phyloP scores from a whole-genome alignment of 2,888 invertebrate genomes.

The Callosobruchus maculatus region DNA sequence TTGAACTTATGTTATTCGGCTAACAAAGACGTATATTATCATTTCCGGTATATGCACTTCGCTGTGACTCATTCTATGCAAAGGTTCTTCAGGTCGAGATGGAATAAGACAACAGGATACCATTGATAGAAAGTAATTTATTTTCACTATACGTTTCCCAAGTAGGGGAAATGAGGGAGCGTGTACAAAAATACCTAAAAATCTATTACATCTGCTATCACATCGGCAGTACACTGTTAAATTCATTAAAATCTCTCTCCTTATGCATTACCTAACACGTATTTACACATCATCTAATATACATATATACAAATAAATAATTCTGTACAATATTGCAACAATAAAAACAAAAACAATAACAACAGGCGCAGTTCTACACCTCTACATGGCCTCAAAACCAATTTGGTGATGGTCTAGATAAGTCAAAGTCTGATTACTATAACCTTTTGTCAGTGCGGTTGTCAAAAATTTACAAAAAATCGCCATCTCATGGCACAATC shows the following conservation, averaged over 20 bases:
- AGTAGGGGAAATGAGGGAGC: background rate
- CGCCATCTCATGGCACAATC: too few species aligned
- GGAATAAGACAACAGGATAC: background rate
- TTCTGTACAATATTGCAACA: conserved; percentile 21
- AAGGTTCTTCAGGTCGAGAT: too few species aligned
- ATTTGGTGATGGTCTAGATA: too few species aligned
- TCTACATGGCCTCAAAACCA: conserved; percentile 25
- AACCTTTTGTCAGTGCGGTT: conserved; percentile 1
- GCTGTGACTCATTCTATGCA: too few species aligned
- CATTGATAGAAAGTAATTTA: background rate
- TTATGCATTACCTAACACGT: background rate
- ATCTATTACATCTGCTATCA: conserved; percentile 44
- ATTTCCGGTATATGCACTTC: too few species aligned
- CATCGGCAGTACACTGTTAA: conserved; percentile 42
- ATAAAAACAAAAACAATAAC: conserved; percentile 15
- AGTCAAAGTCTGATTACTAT: too few species aligned
- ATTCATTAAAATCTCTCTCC: conserved; percentile 5
- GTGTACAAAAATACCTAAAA: conserved; percentile 48
- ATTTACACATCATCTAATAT: conserved; percentile 12
- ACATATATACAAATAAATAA: conserved; percentile 28
- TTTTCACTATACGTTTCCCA: background rate
- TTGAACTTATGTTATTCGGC: too few species aligned
- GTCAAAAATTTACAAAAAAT: too few species aligned
- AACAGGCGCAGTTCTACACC: conserved; percentile 1
- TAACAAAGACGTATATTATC: too few species aligned